Percentiles rank a stretch among this genome's conserved stretches.
Conservation (phyloP, 2,113 vertebrate species). For the Stomatorhinus ivindoensis region DNA sequence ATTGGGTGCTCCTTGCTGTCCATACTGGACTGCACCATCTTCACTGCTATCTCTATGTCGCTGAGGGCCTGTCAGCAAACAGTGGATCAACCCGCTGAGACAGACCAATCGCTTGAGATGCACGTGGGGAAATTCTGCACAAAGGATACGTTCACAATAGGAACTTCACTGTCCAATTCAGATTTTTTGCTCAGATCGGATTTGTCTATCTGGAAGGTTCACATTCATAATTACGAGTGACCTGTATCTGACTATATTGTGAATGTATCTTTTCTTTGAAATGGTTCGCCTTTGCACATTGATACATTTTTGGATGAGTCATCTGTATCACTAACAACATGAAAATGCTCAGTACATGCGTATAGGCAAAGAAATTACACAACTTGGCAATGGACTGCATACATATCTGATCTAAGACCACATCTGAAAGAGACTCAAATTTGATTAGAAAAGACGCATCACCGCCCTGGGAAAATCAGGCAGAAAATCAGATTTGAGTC, state of each 20-base stretch:
- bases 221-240: neutral
- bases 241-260: neutral
- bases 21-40: constrained; percentile 62
- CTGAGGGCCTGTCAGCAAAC: constrained; percentile 61
- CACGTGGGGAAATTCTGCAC: neutral
- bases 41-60: constrained; percentile 81
- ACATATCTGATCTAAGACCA: neutral
- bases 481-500: neutral
- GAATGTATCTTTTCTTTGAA: neutral
- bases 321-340: neutral
- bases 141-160: neutral
- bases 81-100: neutral
- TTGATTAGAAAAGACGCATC: neutral
- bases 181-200: neutral
- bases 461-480: neutral
- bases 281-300: neutral
- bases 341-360: neutral
- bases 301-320: neutral
- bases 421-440: neutral
- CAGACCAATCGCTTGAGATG: neutral
- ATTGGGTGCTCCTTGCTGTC: constrained; percentile 65
- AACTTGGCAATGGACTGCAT: neutral
- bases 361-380: neutral
- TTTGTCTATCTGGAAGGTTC: neutral
- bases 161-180: neutral